Conservation (phyloP, 2,113 vertebrate species). For the Onychostruthus taczanowskii region DNA sequence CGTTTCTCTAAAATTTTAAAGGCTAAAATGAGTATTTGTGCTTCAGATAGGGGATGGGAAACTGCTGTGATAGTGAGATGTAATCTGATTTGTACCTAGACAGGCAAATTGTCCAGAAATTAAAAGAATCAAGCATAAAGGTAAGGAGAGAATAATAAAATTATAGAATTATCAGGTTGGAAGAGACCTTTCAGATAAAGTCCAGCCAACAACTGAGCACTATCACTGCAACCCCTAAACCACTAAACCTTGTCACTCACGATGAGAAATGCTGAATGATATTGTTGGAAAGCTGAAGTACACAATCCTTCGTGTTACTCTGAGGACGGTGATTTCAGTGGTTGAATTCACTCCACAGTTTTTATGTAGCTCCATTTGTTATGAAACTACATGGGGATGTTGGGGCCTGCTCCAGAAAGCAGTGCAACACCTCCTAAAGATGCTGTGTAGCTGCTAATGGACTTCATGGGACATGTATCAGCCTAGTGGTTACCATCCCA, state of each 20-base stretch:
- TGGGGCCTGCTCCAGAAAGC: neutral
- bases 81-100: neutral
- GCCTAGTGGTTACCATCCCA: neutral
- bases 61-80: neutral
- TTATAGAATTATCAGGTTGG: neutral
- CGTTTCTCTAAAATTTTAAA: neutral
- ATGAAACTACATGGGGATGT: accelerated
- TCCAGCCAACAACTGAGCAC: neutral
- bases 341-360: neutral
- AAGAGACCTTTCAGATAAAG: neutral
- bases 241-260: neutral
- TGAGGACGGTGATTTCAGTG: neutral
- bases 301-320: neutral
- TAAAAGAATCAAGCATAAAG: neutral
- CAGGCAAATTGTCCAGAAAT: neutral
- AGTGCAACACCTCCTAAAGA: neutral
- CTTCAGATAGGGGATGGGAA: neutral
- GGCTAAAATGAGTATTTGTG: neutral
- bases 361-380: neutral
- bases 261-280: neutral
- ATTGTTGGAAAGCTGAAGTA: neutral
- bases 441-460: neutral
- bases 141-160: neutral
- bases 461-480: neutral
- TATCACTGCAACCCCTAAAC: neutral